Base-by-base conservation (phyloP, 2,113 vertebrate genomes). In the Cyprinus carpio region DNA sequence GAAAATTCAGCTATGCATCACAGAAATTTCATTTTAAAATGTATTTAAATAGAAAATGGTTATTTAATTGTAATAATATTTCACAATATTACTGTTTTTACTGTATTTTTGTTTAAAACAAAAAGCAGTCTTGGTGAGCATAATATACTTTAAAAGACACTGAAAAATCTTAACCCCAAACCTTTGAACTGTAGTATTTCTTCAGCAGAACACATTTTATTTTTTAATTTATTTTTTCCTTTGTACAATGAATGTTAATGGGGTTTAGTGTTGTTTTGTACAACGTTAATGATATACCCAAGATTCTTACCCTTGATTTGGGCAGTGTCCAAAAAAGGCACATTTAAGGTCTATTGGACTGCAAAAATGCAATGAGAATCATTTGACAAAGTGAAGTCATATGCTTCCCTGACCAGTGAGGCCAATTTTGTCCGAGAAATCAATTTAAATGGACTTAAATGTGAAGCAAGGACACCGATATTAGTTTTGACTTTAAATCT, bases 331-430 rank as follows among this genome's bases (percentile, higher is more conserved):
- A 69, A 60, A 79, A 56, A 85, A 46, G 37, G 34, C 6, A 40
- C 20, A 43, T 85, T 85, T 81, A 1, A 34, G 40, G 49, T 81
- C 64, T 31, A 16, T 60, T 43, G 6, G 43, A 31, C 13, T 37
- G 20, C 80, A 31, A 29, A 82, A 67, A 64, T 76, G 16, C 56
- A 67, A 29, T 67, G 11, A 75, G 78, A 82, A 67, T 76, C 20
- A 81, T 86, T 65, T 65, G 40, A 65, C 16, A 29, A 72, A 60
- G 20, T 62, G 54, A 85, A 85, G 51, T 51, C 20, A 34, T 34
- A 51, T 64, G 54, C 12, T 51, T 84, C 76, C 74, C 27, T 84
- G 65, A 51, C 64, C 72, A 34, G 23, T 40, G 31, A 85, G 78
- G 27, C 51, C 29, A 81, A 49, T 85, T 81, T 49, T 25, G 18